phyloP scores from a whole-genome alignment of 2,888 invertebrate species.

The Muschampia plurimacula region DNA sequence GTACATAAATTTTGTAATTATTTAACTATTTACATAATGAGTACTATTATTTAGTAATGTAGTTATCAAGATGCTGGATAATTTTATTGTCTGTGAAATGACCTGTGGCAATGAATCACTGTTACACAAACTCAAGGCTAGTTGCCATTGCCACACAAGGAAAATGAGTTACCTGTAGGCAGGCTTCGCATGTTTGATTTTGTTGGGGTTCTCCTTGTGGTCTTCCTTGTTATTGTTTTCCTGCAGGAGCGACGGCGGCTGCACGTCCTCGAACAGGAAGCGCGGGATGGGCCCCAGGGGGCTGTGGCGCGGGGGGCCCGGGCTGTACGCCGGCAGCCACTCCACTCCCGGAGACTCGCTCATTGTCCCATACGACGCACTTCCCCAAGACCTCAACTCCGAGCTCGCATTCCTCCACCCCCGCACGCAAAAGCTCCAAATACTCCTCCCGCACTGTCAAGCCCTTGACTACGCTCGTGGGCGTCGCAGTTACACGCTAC shows the following conservation, averaged over 20 bases:
- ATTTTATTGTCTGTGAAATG: constrained; percentile 23
- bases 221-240: constrained; percentile 82
- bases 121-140: constrained; percentile 48
- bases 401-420: constrained; percentile 45
- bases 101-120: constrained; percentile 45
- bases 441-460: constrained; percentile 53
- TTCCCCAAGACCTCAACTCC: constrained; percentile 55
- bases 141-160: constrained; percentile 51
- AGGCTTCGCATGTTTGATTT: constrained; percentile 85
- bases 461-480: constrained; percentile 60
- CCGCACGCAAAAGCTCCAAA: constrained; percentile 48
- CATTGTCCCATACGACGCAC: constrained; percentile 74
- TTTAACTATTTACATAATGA: constrained; percentile 9
- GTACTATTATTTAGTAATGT: neutral
- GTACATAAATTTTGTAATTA: constrained; percentile 17
- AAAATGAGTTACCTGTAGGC: constrained; percentile 81
- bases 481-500: constrained; percentile 70
- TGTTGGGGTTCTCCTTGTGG: constrained; percentile 76
- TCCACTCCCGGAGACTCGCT: constrained; percentile 83
- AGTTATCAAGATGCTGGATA: constrained; percentile 19
- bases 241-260: constrained; percentile 70
- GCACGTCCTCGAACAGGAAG: constrained; percentile 80
- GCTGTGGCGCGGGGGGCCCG: constrained; percentile 81
- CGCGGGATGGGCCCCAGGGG: constrained; percentile 80
- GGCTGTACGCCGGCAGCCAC: constrained; percentile 83